Base-by-base conservation (phyloP, 2,888 invertebrate species). In the Dendrolimus houi region DNA sequence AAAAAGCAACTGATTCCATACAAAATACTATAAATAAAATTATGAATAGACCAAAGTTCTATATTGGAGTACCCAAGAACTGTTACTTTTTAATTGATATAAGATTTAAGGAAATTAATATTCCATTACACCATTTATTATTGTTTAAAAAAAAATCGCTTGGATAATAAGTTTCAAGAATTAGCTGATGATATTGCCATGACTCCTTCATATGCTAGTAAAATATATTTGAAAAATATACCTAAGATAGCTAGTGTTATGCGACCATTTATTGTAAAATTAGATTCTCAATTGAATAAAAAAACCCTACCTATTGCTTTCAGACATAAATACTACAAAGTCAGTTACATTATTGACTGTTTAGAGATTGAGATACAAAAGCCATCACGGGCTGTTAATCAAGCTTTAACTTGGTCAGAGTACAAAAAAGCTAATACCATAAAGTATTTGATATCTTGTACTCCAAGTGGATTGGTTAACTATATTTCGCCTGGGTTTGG, bases 281-380 rank as follows among this genome's bases (percentile, higher is more conserved):
- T 64, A 60, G 55, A 61, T 54, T 65, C 57, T 14, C 12, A 60
- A 10, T 54, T 47, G 1, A 62, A 62, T 52, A 65, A 62, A 63
- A 58, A 17, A 2, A 65, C 47, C 54, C 59, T 71, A 57, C 66
- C 69, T 2, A 69, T 67, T 57, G 62, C 69, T n/a, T 71, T 71
- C 56, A 68, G 67, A 17, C 65, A 3, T 29, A 29, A 70, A 65
- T 56, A 70, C 66, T 62, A 64, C n/a, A 63, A 72, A n/a, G 69
- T 74, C 0, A 66, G 55, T 56, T 71, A 70, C 41, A 79, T 81
- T 7, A 75, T 79, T 54, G 78, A 81, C 55, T 81, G 78, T 55
- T 60, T 80, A 9, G 76, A 81, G 59, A 77, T 77, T 47, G 71
- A 79, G 57, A 62, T 81, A 47, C 70, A 81, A 64, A 81, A 77